Evolutionary conservation across 2,888 invertebrate species (phyloP).

Genomic region (Parnassius glacialis): DNA sequence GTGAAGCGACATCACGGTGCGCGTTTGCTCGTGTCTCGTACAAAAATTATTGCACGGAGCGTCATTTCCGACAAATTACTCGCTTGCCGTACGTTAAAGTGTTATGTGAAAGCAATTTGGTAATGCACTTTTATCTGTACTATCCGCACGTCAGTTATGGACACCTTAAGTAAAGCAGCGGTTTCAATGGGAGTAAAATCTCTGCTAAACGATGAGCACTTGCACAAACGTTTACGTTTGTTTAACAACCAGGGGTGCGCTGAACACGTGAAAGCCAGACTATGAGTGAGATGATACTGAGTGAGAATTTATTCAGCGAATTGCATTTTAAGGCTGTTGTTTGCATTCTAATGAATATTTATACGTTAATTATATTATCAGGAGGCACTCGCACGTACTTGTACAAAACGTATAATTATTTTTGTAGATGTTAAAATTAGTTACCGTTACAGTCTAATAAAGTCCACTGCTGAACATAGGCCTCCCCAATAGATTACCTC

Average conservation of each 20-base stretch:
- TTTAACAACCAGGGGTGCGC: conserved; percentile 7
- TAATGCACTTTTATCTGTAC: conserved; percentile 63
- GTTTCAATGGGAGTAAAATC: conserved; percentile 27
- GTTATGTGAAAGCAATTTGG: conserved; percentile 62
- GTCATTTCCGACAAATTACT: conserved; percentile 52
- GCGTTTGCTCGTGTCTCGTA: conserved; percentile 33
- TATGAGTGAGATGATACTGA: background rate
- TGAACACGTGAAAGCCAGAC: conserved; percentile 10
- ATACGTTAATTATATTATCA: too few species aligned
- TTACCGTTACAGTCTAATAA: too few species aligned
- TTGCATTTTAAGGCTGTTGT: conserved; percentile 21
- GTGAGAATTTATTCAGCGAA: conserved; percentile 5
- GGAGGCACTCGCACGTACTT: too few species aligned
- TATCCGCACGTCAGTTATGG: conserved; percentile 28
- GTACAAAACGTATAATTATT: too few species aligned
- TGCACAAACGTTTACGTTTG: conserved; percentile 14
- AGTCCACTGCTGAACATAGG: too few species aligned
- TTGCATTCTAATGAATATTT: conserved; percentile 7
- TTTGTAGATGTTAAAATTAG: too few species aligned
- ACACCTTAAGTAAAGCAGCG: conserved; percentile 31
- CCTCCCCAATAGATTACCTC: too few species aligned
- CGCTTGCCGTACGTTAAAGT: conserved; percentile 43
- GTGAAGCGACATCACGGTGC: conserved; percentile 28
- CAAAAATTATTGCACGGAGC: conserved; percentile 42
- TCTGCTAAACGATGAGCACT: conserved; percentile 22